These are phyloP conservation scores for Eulemur rubriventer DNA, from an alignment of 2,797 vertebrate species.

Conservation along the genomic window DNA sequence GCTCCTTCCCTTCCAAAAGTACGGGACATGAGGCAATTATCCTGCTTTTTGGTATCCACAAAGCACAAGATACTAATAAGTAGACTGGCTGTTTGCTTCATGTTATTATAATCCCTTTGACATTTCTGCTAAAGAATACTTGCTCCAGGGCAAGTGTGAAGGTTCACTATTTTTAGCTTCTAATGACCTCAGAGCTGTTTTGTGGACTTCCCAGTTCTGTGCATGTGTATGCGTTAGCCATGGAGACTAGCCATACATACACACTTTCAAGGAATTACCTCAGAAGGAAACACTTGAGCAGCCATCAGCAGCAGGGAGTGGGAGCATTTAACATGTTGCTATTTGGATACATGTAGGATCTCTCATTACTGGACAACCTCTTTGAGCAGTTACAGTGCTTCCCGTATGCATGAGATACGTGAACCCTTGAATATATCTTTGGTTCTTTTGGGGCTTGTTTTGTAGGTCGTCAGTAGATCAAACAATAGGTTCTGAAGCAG, in stretches of 20 bases:
- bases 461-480: neutral
- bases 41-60: neutral
- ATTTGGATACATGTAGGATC: neutral
- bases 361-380: neutral
- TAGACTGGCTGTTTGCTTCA: neutral
- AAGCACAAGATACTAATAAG: neutral
- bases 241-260: neutral
- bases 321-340: neutral
- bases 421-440: neutral
- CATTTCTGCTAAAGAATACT: slow-evolving; percentile 25
- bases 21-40: neutral
- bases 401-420: neutral
- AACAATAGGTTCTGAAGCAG: neutral
- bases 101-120: slow-evolving; percentile 33
- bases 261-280: slow-evolving; percentile 50
- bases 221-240: slow-evolving; percentile 5
- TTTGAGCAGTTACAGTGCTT: neutral
- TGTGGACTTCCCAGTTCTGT: neutral
- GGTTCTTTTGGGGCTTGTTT: neutral
- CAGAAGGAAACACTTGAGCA: slow-evolving; percentile 50
- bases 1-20: neutral
- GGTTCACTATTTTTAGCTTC: slow-evolving; percentile 58
- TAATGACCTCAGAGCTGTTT: slow-evolving; percentile 68
- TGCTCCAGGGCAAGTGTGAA: slow-evolving; percentile 29
- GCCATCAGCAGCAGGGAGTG: neutral